These are phyloP conservation scores for Actinopyga echinites DNA, from an alignment of 53 echinoderm and acorn worm species.

Conservation along the genomic window DNA sequence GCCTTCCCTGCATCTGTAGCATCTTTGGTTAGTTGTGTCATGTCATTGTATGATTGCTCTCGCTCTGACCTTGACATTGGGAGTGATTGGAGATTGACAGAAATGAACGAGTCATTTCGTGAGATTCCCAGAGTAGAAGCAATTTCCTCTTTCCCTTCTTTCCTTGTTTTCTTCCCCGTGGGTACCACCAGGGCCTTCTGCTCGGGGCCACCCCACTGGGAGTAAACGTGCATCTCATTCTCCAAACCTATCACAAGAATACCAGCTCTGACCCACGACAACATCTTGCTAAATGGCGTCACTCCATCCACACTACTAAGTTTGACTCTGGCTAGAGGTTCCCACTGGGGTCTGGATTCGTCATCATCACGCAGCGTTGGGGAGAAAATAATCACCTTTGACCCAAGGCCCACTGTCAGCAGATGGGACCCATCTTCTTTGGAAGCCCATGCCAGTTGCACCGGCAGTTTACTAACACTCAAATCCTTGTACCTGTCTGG, in stretches of 20 bases:
- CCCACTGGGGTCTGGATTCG: slow-evolving; percentile 75
- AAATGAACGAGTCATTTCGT: slow-evolving; percentile 40
- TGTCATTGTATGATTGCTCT: slow-evolving; percentile 94
- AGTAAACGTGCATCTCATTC: slow-evolving; percentile 99
- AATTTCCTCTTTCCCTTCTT: slow-evolving; percentile 21
- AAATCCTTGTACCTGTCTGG: too few relatives aligned
- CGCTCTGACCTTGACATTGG: slow-evolving; percentile 91
- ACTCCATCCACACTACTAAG: slow-evolving; percentile 86
- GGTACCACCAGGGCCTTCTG: slow-evolving; percentile 55
- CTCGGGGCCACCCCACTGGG: slow-evolving; percentile 79
- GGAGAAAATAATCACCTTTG: slow-evolving; percentile 79
- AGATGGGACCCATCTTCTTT: slow-evolving; percentile 97
- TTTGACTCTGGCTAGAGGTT: slow-evolving; percentile 71
- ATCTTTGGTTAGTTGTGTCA: slow-evolving; percentile 69
- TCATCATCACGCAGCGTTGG: slow-evolving; percentile 68
- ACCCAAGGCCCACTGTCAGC: slow-evolving; percentile 86
- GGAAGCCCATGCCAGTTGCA: slow-evolving; percentile 92
- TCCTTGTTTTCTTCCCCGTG: slow-evolving; percentile 50
- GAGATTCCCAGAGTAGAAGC: slow-evolving; percentile 45
- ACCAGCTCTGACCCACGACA: slow-evolving; percentile 97
- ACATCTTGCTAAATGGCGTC: slow-evolving; percentile 89
- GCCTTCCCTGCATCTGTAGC: slow-evolving; percentile 36
- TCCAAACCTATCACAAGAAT: slow-evolving; percentile 90
- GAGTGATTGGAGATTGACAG: slow-evolving; percentile 78
- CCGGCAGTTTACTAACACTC: slow-evolving; percentile 55